Evolutionary conservation across 2,113 vertebrate genomes (phyloP).

Genomic region (Promerops cafer): DNA sequence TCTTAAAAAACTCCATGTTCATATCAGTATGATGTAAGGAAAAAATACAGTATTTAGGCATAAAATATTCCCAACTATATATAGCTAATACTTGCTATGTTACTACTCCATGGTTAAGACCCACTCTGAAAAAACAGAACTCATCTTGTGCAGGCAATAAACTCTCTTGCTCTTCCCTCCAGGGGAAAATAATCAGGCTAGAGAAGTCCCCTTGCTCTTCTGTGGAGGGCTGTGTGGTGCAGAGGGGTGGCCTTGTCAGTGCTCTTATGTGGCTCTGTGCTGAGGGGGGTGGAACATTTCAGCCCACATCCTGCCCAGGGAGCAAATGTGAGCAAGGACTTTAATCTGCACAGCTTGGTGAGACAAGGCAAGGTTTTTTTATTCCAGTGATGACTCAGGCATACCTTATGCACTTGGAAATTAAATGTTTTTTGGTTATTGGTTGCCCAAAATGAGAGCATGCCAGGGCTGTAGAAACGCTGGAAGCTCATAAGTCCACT

Average conservation of each 20-base stretch:
- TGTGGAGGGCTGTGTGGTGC: not conserved
- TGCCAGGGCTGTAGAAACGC: not conserved
- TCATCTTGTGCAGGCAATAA: not conserved
- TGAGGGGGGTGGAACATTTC: not conserved
- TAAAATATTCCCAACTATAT: not conserved
- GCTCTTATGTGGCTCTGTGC: rapidly evolving
- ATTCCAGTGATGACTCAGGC: not conserved
- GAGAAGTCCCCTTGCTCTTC: not conserved
- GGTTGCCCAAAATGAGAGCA: not conserved
- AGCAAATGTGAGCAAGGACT: not conserved
- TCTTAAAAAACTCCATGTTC: not conserved
- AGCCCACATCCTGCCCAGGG: not conserved
- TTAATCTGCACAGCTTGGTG: rapidly evolving
- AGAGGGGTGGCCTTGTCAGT: not conserved
- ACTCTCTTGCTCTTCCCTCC: not conserved
- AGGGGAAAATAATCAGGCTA: not conserved
- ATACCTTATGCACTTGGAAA: not conserved
- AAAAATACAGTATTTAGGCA: not conserved
- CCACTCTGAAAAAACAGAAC: not conserved
- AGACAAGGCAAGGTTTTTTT: not conserved
- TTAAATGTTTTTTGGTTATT: not conserved
- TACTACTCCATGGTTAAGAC: not conserved
- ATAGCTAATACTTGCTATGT: not conserved
- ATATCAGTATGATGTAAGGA: not conserved
- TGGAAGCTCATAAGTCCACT: not conserved